Evolutionary conservation across 2,113 vertebrate genomes (phyloP), one percentile per base, ranked within the genome.

Genomic region (Fulmarus glacialis): DNA sequence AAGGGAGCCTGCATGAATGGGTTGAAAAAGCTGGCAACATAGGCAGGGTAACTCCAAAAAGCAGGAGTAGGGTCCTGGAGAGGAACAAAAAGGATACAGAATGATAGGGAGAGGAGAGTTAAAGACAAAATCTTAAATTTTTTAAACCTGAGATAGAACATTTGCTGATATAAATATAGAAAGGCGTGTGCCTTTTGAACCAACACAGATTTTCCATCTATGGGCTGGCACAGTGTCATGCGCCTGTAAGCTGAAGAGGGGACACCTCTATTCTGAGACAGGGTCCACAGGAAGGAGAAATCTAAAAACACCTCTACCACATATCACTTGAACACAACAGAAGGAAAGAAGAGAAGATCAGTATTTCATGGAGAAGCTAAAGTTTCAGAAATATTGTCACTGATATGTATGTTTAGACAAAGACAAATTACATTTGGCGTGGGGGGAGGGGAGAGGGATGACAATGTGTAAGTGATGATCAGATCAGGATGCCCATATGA

Each of bases 1-100:
- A 71, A 36, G 11, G 10, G 5, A 43, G 19, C 24, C 63, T 0
- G 4, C 11, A 43, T 10, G 12, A 52, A 34, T 8, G 17, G 50
- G 18, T 17, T 36, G 38, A 77, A 48, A 67, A 30, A 53, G 42
- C 24, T 47, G 45, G 38, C 52, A 62, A 27, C 8, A 40, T 0
- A 22, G 27, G 62, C n/a, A 83, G 34, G 9, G 1, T 47, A 71
- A 91, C 7, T 52, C 17, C 50, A 62, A 70, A 91, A 67, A 82
- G 8, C 24, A 74, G 22, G 16, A 81, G 17, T 1, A 82, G 20
- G 6, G 21, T n/a, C 29, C 58, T 43, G 15, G 11, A 67, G 5
- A 67, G 30, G 83, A 87, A 75, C 18, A 66, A 42, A 30, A 75
- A 38, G 13, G 23, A 87, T 63, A 38, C 22, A 48, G 30, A 67